Evolutionary conservation across 53 echinoderm and acorn worm genomes (phyloP).

Genomic region (Holothuria scabra): DNA sequence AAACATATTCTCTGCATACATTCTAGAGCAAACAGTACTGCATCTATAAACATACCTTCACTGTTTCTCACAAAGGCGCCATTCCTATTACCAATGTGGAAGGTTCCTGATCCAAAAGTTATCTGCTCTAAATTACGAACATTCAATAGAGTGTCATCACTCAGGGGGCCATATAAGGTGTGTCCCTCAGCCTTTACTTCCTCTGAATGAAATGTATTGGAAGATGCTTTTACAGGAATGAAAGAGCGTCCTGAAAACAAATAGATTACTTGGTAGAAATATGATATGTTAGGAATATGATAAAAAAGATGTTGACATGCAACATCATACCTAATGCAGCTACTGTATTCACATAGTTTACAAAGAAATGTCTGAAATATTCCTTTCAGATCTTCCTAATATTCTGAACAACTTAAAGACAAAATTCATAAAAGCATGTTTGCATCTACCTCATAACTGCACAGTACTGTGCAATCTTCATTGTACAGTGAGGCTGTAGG

Average conservation of each 20-base stretch:
- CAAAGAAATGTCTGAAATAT: no score
- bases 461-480: no score
- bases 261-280: neutral
- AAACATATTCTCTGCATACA: no score
- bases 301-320: no score
- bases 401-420: no score
- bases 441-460: no score
- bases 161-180: constrained; percentile 80
- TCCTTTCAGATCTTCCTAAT: no score
- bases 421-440: no score
- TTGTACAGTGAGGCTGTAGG: no score
- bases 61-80: constrained; percentile 76
- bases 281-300: no score
- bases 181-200: constrained; percentile 76
- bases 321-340: no score
- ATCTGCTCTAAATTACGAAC: constrained; percentile 81
- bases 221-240: constrained; percentile 70
- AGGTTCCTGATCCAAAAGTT: constrained; percentile 78
- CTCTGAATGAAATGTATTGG: constrained; percentile 83
- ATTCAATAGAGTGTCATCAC: constrained; percentile 82
- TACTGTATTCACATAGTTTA: no score
- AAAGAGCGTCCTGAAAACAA: constrained; percentile 75
- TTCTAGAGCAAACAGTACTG: neutral
- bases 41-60: constrained; percentile 55
- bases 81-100: constrained; percentile 71